Evolutionary conservation across 2,888 invertebrate species (phyloP).

Genomic region (Spodoptera exigua): DNA sequence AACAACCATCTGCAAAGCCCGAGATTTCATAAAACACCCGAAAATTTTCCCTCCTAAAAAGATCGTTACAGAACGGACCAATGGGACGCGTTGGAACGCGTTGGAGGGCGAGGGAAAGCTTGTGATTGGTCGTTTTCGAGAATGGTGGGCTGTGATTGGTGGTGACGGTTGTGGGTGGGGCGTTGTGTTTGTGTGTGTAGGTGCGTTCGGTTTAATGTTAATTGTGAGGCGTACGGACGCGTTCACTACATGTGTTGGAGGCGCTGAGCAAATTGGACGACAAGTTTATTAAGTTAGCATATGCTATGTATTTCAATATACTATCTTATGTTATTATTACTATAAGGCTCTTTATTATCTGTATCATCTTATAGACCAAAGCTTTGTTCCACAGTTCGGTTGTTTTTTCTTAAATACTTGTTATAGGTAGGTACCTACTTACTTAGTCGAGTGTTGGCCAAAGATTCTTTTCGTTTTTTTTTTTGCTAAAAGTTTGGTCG

Average conservation of each 20-base stretch:
- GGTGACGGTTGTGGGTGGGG: conserved; percentile 69
- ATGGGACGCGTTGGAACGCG: conserved; percentile 71
- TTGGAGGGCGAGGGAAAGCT: conserved; percentile 76
- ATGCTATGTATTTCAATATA: conserved; percentile 47
- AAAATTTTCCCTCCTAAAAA: conserved; percentile 84
- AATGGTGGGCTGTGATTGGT: conserved; percentile 75
- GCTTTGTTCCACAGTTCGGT: too few relatives aligned
- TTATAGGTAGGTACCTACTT: too few relatives aligned
- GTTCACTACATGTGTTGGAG: conserved; percentile 65
- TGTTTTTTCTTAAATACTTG: too few relatives aligned
- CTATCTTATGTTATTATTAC: conserved; percentile 11
- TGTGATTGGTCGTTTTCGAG: conserved; percentile 75
- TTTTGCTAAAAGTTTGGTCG: too few relatives aligned
- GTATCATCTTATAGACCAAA: too few relatives aligned
- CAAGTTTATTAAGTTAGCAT: conserved; percentile 60
- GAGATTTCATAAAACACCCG: conserved; percentile 84
- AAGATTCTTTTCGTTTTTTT: too few relatives aligned
- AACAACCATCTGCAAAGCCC: conserved; percentile 63
- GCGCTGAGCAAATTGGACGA: conserved; percentile 67
- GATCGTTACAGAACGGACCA: conserved; percentile 81
- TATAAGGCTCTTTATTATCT: neutral
- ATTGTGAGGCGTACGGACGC: conserved; percentile 73
- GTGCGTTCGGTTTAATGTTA: conserved; percentile 78
- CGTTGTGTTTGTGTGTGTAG: conserved; percentile 72
- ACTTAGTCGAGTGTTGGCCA: too few relatives aligned